These are phyloP conservation scores for Daktulosphaira vitifoliae DNA, from an alignment of 1,140 invertebrate species.

Conservation along the genomic window DNA sequence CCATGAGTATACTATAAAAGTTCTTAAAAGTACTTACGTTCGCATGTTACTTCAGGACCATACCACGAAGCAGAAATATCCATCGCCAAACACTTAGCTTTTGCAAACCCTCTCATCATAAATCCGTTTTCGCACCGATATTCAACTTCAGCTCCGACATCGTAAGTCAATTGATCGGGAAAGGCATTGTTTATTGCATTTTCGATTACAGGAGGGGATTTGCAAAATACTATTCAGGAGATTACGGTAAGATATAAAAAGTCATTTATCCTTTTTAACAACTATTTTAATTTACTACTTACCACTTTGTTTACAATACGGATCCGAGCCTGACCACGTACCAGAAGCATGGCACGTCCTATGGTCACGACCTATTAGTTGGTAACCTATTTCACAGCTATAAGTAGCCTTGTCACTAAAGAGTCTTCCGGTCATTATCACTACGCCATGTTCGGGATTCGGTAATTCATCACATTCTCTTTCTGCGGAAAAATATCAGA, in stretches of 20 bases:
- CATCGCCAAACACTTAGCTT: conserved; percentile 83
- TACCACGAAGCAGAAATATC: conserved; percentile 75
- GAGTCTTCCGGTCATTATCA: conserved; percentile 60
- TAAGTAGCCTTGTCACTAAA: conserved; percentile 77
- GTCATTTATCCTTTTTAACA: not conserved
- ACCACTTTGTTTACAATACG: conserved; percentile 82
- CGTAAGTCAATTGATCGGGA: conserved; percentile 69
- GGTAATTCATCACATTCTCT: conserved; percentile 70
- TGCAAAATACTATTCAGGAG: conserved; percentile 63
- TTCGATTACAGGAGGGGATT: conserved; percentile 72
- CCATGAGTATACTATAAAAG: too few relatives aligned
- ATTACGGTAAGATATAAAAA: not conserved
- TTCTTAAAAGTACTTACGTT: conserved; percentile 78
- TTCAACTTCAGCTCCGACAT: conserved; percentile 71
- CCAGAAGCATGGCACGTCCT: conserved; percentile 84
- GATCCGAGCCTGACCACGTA: conserved; percentile 78
- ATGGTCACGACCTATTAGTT: conserved; percentile 74
- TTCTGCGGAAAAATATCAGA: conserved; percentile 48
- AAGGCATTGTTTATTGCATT: conserved; percentile 81
- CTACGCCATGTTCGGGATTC: conserved; percentile 60
- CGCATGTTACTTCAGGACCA: conserved; percentile 88
- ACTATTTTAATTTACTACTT: conserved; percentile 42
- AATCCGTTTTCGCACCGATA: conserved; percentile 89
- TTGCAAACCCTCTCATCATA: conserved; percentile 69
- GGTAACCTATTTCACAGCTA: conserved; percentile 74